A percentile compares a stretch with the other conserved stretches of the same genome.
These are phyloP conservation scores for Ophion slaviceki DNA, from an alignment of 2,888 invertebrate genomes.

Conservation along the genomic window DNA sequence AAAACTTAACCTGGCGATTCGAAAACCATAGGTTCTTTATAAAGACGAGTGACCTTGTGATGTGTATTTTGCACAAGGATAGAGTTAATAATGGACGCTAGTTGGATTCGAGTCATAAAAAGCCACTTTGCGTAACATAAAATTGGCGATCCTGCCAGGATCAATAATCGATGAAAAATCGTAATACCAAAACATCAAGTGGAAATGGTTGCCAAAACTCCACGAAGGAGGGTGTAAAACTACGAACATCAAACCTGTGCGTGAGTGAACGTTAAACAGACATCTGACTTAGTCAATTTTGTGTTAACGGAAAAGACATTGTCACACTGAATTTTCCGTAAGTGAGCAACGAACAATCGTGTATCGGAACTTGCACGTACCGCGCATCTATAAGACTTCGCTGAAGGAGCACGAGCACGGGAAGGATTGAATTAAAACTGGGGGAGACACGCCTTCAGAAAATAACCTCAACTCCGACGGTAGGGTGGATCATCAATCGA, in stretches of 20 bases:
- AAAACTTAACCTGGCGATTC: too few species aligned
- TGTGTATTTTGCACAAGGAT: too few species aligned
- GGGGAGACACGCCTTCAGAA: conserved; percentile 53
- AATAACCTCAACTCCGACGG: conserved; percentile 51
- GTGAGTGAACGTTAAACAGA: too few species aligned
- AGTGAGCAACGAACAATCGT: conserved; percentile 31
- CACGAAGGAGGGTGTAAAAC: not conserved
- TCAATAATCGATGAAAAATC: conserved; percentile 21
- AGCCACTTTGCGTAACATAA: not conserved
- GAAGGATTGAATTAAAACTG: conserved; percentile 48
- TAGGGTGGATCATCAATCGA: conserved; percentile 47
- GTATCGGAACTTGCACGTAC: conserved; percentile 43
- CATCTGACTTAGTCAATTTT: too few species aligned
- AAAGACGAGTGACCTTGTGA: too few species aligned
- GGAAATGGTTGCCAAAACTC: conserved; percentile 43
- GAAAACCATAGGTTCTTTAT: too few species aligned
- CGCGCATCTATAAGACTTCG: conserved; percentile 56
- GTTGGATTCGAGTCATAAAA: too few species aligned
- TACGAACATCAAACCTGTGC: not conserved
- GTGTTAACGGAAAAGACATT: too few species aligned
- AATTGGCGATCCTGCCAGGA: conserved; percentile 50
- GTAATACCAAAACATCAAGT: conserved; percentile 32
- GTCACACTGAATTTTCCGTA: too few species aligned
- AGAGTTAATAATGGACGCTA: too few species aligned
- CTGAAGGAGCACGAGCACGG: not conserved